These are phyloP conservation scores for Alloplasta piceator DNA, from an alignment of 2,888 invertebrate genomes.

Conservation along the genomic window DNA sequence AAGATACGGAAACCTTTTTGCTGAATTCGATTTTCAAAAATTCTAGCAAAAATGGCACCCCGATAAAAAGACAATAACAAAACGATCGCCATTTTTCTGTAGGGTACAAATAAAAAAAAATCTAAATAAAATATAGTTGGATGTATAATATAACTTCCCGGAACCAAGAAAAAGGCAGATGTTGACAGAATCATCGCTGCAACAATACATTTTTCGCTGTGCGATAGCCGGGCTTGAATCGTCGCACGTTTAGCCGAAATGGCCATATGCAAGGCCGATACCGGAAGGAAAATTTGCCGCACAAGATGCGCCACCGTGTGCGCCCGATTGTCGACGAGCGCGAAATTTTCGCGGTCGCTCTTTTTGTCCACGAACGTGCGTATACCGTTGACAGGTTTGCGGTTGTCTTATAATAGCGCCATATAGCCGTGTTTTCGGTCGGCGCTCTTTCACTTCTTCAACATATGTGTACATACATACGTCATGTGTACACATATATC, in stretches of 20 bases:
- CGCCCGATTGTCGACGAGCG: slow-evolving; percentile 65
- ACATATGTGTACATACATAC: slow-evolving; percentile 27
- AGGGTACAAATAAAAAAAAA: too few species aligned
- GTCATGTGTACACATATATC: too few species aligned
- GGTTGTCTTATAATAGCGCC: slow-evolving; percentile 81
- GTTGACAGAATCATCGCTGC: not conserved
- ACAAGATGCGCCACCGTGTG: slow-evolving; percentile 53
- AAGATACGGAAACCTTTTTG: too few species aligned
- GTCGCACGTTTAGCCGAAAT: slow-evolving; percentile 14
- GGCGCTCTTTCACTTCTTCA: slow-evolving; percentile 60
- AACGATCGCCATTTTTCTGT: too few species aligned
- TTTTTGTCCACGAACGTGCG: slow-evolving; percentile 65
- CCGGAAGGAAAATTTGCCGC: slow-evolving; percentile 68
- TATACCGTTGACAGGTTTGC: slow-evolving; percentile 80
- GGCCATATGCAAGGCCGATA: slow-evolving; percentile 64
- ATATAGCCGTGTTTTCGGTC: slow-evolving; percentile 65
- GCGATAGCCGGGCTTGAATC: slow-evolving; percentile 4
- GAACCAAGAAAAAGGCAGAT: not conserved
- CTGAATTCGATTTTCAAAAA: too few species aligned
- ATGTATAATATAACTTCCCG: too few species aligned
- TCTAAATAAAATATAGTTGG: too few species aligned
- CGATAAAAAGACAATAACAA: too few species aligned
- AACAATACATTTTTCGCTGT: not conserved
- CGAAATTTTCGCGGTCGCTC: slow-evolving; percentile 73
- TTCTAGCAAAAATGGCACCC: too few species aligned